Evolutionary conservation across 2,888 invertebrate genomes (phyloP), one percentile per base, ranked within the genome.

Genomic region (Ommatoiulus sabulosus): DNA sequence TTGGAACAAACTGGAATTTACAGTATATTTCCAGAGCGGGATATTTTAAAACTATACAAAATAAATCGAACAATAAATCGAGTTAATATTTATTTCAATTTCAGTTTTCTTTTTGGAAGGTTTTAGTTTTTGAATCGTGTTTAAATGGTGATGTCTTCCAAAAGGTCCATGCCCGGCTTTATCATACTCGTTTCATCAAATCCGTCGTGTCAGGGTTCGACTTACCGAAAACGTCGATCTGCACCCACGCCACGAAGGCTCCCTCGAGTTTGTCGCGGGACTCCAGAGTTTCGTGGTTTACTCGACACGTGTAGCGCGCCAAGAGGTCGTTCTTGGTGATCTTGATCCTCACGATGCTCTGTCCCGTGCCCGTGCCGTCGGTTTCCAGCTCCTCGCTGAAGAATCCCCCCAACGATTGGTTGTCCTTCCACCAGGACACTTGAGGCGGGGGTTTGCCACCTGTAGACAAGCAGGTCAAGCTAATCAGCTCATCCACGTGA

Each of bases 381-480:
- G 88, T 88, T 15, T 90, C 90, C 8, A n/a, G 0, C 44, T 57
- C 46, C 24, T 88, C 57, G 24, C 44, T 87, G 86, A 85, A 91
- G 92, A 92, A 94, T 93, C 95, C 95, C 90, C 94, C 93, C 89
- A 95, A 93, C 91, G 95, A 94, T 87, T 94, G 94, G 84, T 94
- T 95, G 91, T 96, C 96, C 92, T 97, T 96, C 94, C 95, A 97
- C 97, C 97, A 98, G 90, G 95, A 95, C 89, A 98, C 95, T 90
- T 94, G 94, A 1, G 98, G 97, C 90, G 96, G 95, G 0, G 98
- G 98, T 91, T 97, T 96, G 86, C 97, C 97, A 87, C 96, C 96
- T 84, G 94, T 94, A 88, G 97, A 96, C 89, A 95, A 94, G 91
- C 97, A 97, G 90, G 94, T 94, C 89, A 97, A 93, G 90, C 94